Evolutionary conservation across 2,888 invertebrate species (phyloP).

Genomic region (Lordiphosa andalusiaca): DNA sequence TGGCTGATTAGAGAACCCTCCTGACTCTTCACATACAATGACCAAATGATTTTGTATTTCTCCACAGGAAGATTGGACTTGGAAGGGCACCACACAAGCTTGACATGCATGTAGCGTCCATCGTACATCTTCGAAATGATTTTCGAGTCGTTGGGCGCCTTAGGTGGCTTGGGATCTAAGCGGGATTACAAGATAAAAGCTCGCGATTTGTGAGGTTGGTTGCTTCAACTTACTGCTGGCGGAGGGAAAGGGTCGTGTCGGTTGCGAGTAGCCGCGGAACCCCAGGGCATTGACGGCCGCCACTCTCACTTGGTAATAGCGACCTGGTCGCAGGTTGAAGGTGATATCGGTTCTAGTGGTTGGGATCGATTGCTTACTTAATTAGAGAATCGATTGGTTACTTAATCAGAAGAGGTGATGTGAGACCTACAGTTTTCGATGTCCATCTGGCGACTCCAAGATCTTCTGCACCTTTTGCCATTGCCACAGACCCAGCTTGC

Average conservation of each 20-base stretch:
- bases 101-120: constrained; percentile 82
- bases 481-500: constrained; percentile 85
- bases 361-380: neutral
- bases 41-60: constrained; percentile 88
- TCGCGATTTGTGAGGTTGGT: neutral
- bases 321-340: constrained; percentile 83
- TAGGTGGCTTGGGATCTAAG: constrained; percentile 78
- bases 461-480: constrained; percentile 77
- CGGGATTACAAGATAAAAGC: neutral
- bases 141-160: constrained; percentile 75
- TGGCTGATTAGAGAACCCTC: constrained; percentile 76
- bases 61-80: constrained; percentile 87
- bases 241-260: constrained; percentile 83
- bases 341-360: constrained; percentile 74
- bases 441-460: constrained; percentile 67
- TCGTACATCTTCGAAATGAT: constrained; percentile 64
- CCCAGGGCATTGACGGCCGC: constrained; percentile 88
- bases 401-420: neutral
- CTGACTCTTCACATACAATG: constrained; percentile 83
- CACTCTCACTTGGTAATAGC: constrained; percentile 90
- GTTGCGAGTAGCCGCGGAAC: constrained; percentile 86
- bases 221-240: constrained; percentile 72
- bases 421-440: constrained; percentile 53
- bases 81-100: constrained; percentile 86
- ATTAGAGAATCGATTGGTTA: neutral